Evolutionary conservation across 2,797 vertebrate species (phyloP).

Genomic region (Sciaenops ocellatus): DNA sequence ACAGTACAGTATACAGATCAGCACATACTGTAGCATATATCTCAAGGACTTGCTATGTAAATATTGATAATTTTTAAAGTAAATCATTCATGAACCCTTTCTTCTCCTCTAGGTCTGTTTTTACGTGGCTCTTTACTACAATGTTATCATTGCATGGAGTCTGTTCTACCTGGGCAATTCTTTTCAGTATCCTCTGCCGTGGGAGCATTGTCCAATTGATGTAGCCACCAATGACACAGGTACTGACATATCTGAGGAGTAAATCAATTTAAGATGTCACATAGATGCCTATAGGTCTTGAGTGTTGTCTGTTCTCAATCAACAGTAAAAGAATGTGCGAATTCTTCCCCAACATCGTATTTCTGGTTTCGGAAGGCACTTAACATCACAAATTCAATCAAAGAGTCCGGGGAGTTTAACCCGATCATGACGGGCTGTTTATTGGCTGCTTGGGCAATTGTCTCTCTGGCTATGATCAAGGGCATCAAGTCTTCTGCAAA

Average conservation of each 20-base stretch:
- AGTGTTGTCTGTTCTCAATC: constrained; percentile 42
- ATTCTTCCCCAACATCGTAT: constrained; percentile 87
- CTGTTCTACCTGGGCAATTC: constrained; percentile 90
- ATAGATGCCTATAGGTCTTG: not conserved
- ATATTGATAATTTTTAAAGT: constrained; percentile 22
- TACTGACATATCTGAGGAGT: constrained; percentile 26
- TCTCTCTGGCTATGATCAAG: constrained; percentile 90
- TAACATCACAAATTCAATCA: constrained; percentile 87
- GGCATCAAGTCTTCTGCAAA: constrained; percentile 92
- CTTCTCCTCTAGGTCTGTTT: constrained; percentile 86
- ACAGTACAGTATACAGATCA: not conserved
- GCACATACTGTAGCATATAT: constrained; percentile 9
- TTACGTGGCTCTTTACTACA: constrained; percentile 91
- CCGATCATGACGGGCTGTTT: constrained; percentile 87
- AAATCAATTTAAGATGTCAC: not conserved
- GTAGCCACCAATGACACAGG: constrained; percentile 82
- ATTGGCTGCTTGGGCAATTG: constrained; percentile 87
- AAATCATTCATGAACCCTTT: constrained; percentile 25
- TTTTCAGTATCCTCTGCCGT: constrained; percentile 87
- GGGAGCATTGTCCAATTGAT: constrained; percentile 84
- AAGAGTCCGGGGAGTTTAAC: constrained; percentile 84
- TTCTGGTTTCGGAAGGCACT: constrained; percentile 91
- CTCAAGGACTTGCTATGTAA: constrained; percentile 23
- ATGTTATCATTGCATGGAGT: constrained; percentile 91
- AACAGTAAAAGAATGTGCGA: constrained; percentile 83